Evolutionary conservation across 2,113 vertebrate species (phyloP).

Genomic region (Patagioenas fasciata): DNA sequence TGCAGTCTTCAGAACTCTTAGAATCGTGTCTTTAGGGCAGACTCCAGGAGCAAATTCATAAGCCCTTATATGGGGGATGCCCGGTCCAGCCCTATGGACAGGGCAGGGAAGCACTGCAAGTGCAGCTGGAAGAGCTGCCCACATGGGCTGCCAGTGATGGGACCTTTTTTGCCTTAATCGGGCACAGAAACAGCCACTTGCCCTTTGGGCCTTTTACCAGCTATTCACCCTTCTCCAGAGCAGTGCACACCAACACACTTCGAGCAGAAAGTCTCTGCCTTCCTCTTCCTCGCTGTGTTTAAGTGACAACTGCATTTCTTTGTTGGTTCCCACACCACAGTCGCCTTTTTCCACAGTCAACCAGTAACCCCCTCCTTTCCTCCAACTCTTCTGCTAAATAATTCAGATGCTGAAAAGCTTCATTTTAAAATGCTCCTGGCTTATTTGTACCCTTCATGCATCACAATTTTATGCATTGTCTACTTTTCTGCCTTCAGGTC

Average conservation of each 20-base stretch:
- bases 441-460: neutral
- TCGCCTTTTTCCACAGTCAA: neutral
- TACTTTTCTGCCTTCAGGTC: neutral
- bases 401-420: neutral
- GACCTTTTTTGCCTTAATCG: neutral
- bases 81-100: neutral
- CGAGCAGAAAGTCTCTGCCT: neutral
- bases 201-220: neutral
- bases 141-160: fast-evolving
- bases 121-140: neutral
- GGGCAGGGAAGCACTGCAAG: neutral
- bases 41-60: neutral
- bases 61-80: neutral
- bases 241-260: neutral
- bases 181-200: neutral
- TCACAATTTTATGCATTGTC: neutral
- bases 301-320: neutral
- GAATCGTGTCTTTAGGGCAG: neutral
- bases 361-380: neutral
- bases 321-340: neutral
- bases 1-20: neutral
- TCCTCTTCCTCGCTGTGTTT: neutral
- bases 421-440: neutral
- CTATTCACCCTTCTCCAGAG: neutral
- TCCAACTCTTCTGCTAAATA: neutral